These are phyloP conservation scores for Agonopterix heracliana DNA, from an alignment of 2,888 invertebrate genomes.

Conservation along the genomic window DNA sequence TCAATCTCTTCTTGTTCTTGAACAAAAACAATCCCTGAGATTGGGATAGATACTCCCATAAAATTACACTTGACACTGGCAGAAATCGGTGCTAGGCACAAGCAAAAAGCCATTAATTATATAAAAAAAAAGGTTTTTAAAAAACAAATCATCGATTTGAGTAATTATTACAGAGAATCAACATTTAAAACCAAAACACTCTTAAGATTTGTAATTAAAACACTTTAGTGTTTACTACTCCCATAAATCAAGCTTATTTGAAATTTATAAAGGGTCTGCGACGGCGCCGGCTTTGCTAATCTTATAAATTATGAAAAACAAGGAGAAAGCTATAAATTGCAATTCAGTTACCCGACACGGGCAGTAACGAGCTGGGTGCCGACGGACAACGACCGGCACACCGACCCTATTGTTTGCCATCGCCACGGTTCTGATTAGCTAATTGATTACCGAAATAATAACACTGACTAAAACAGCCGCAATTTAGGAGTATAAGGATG, in stretches of 20 bases:
- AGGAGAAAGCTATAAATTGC: slow-evolving; percentile 57
- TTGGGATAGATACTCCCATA: no score
- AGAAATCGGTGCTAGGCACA: no score
- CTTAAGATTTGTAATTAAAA: slow-evolving; percentile 8
- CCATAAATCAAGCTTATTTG: slow-evolving; percentile 53
- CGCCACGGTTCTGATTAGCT: background rate
- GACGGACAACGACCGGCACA: background rate
- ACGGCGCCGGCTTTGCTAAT: slow-evolving; percentile 37
- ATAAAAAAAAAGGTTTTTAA: no score
- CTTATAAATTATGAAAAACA: slow-evolving; percentile 65
- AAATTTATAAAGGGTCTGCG: slow-evolving; percentile 49
- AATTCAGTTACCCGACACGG: slow-evolving; percentile 39
- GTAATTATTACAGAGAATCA: no score
- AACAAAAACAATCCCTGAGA: no score
- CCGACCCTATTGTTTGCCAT: background rate
- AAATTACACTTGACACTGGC: no score
- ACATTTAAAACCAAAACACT: no score
- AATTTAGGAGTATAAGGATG: no score
- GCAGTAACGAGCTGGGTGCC: slow-evolving; percentile 14
- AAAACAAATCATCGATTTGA: no score
- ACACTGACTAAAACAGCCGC: no score
- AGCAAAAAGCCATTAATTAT: no score
- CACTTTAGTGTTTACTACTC: slow-evolving; percentile 29
- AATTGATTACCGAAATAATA: background rate
- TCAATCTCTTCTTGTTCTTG: no score